Conservation (phyloP, 2,797 vertebrate species). For the Helostoma temminkii region DNA sequence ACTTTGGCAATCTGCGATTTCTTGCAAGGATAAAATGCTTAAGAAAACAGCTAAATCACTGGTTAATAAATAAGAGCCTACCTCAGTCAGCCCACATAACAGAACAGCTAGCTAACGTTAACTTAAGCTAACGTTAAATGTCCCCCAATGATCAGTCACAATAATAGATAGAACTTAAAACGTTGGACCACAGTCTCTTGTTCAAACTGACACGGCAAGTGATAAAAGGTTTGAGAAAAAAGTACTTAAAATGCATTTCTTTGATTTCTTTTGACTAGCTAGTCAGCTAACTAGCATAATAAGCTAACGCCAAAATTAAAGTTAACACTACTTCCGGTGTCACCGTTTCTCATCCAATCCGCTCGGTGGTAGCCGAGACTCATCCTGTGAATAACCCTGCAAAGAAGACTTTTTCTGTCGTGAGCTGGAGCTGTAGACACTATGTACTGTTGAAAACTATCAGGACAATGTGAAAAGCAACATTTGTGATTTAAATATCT, state of each 20-base stretch:
- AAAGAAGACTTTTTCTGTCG: background rate
- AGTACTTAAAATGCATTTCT: background rate
- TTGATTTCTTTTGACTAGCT: background rate
- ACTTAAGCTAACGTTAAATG: background rate
- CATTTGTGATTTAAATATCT: background rate
- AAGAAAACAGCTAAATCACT: background rate
- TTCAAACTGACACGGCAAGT: background rate
- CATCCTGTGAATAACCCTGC: background rate
- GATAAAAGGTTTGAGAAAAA: background rate
- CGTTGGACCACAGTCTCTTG: background rate
- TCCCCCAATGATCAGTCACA: background rate
- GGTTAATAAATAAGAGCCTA: conserved; percentile 19
- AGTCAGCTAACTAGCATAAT: conserved; percentile 14
- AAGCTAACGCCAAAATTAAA: conserved; percentile 27
- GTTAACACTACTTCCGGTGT: conserved; percentile 47
- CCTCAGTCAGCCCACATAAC: conserved; percentile 25
- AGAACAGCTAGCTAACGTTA: conserved; percentile 1
- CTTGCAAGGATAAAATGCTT: background rate
- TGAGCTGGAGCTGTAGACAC: accelerated
- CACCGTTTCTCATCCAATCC: conserved; percentile 19
- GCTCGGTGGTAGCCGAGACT: background rate
- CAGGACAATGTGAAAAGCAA: background rate
- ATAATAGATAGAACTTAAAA: background rate
- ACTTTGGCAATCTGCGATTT: background rate
- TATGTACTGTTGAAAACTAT: background rate